Conservation (phyloP, 2,797 vertebrate species). For the Thripadectes ignobilis region DNA sequence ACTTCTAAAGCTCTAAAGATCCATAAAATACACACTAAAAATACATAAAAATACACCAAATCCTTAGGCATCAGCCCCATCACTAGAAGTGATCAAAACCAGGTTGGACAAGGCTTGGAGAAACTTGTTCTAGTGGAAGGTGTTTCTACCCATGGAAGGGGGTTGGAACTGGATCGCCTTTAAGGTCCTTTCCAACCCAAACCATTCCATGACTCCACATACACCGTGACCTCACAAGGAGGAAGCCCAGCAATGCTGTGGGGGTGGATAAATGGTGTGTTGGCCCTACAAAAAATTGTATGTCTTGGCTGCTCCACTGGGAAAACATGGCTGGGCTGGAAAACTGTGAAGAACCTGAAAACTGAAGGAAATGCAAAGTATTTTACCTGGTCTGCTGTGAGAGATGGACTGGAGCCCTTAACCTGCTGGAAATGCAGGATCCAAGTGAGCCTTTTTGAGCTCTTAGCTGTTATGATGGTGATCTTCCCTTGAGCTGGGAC, state of each 20-base stretch:
- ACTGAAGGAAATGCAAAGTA: neutral
- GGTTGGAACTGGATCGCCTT: neutral
- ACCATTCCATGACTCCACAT: neutral
- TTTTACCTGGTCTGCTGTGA: neutral
- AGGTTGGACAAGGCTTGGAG: neutral
- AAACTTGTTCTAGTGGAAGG: rapidly evolving
- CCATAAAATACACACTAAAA: no score
- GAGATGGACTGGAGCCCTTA: rapidly evolving
- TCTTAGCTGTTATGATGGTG: neutral
- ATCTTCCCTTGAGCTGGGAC: neutral
- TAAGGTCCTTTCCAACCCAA: neutral
- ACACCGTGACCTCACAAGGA: neutral
- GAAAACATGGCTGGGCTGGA: neutral
- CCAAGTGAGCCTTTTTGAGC: neutral
- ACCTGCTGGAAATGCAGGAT: neutral
- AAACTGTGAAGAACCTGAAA: neutral
- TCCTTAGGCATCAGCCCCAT: no score
- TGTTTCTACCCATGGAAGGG: neutral
- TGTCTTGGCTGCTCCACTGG: neutral
- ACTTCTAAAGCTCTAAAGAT: no score
- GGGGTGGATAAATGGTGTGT: neutral
- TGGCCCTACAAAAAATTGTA: rapidly evolving
- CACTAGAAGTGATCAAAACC: neutral
- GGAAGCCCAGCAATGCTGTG: rapidly evolving
- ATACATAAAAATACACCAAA: no score